phyloP scores from a whole-genome alignment of 1,140 invertebrate species.

The Zaprionus inermis region DNA sequence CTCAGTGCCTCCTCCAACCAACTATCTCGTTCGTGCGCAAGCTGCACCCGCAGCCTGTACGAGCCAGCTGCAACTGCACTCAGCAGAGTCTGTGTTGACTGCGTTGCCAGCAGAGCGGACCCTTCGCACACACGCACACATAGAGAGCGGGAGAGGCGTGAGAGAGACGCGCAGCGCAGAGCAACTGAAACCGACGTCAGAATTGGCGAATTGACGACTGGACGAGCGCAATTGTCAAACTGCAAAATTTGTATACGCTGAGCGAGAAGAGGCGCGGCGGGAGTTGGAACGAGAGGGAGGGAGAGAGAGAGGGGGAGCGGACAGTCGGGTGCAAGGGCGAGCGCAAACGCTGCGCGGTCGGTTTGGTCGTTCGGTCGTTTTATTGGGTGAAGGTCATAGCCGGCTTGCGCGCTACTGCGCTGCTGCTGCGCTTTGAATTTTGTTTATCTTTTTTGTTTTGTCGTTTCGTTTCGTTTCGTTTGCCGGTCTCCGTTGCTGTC shows the following conservation, averaged over 20 bases:
- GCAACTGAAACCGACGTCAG: constrained; percentile 15
- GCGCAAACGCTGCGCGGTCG: constrained; percentile 36
- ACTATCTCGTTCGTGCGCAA: neutral
- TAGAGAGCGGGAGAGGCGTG: neutral
- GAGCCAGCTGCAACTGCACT: neutral
- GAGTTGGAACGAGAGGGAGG: neutral
- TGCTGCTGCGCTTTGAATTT: constrained; percentile 39
- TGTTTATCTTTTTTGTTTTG: constrained; percentile 40
- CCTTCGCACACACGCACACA: neutral
- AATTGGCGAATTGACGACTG: constrained; percentile 7
- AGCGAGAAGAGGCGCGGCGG: neutral
- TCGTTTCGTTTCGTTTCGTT: constrained; percentile 28
- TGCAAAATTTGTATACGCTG: constrained; percentile 57
- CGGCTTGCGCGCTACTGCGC: constrained; percentile 52
- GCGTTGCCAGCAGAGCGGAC: too few relatives aligned
- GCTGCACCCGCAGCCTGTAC: neutral
- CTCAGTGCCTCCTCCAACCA: neutral
- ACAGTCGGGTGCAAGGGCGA: neutral
- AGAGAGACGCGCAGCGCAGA: constrained; percentile 7
- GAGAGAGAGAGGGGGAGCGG: neutral
- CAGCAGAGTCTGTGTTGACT: neutral
- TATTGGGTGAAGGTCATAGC: constrained; percentile 76
- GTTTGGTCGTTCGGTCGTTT: constrained; percentile 54
- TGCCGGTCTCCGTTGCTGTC: constrained; percentile 25
- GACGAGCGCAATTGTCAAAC: constrained; percentile 58